Conservation (phyloP, 1,140 invertebrate species). For the Zaprionus davidi region DNA sequence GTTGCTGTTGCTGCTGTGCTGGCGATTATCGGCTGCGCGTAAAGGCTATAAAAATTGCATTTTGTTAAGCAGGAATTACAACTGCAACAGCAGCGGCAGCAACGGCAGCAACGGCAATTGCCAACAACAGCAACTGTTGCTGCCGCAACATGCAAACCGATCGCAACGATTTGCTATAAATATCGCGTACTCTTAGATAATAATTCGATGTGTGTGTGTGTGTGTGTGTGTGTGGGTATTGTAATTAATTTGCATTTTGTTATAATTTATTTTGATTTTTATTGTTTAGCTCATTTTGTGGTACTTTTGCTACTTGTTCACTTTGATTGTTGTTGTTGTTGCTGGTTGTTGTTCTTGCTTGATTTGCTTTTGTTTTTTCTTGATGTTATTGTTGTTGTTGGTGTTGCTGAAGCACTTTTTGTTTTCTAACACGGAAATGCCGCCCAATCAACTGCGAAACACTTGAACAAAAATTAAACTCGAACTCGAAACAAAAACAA, state of each 20-base stretch:
- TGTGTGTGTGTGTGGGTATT: slow-evolving; percentile 16
- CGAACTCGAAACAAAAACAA: slow-evolving; percentile 10
- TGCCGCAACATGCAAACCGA: slow-evolving; percentile 42
- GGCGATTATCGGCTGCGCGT: slow-evolving; percentile 58
- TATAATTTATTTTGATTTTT: slow-evolving; percentile 32
- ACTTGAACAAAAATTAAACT: slow-evolving; percentile 20
- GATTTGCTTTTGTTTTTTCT: slow-evolving; percentile 28
- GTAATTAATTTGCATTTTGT: slow-evolving; percentile 73
- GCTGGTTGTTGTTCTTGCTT: slow-evolving; percentile 20
- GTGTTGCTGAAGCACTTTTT: slow-evolving; percentile 43
- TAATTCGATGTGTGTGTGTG: neutral
- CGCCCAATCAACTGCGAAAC: slow-evolving; percentile 46
- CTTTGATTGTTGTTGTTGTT: slow-evolving; percentile 21
- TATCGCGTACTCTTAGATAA: slow-evolving; percentile 10
- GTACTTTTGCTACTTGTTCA: slow-evolving; percentile 26
- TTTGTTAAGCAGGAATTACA: slow-evolving; percentile 41
- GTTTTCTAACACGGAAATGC: slow-evolving; percentile 68
- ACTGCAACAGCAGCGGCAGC: slow-evolving; percentile 48
- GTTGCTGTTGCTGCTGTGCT: slow-evolving; percentile 38
- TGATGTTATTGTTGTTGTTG: slow-evolving; percentile 25
- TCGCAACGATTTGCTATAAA: slow-evolving; percentile 20
- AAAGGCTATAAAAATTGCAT: slow-evolving; percentile 64
- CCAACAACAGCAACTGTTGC: slow-evolving; percentile 15
- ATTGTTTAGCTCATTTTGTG: slow-evolving; percentile 4
- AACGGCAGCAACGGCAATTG: slow-evolving; percentile 37